Evolutionary conservation across 2,888 invertebrate species (phyloP).

Genomic region (Tenthredo notha): DNA sequence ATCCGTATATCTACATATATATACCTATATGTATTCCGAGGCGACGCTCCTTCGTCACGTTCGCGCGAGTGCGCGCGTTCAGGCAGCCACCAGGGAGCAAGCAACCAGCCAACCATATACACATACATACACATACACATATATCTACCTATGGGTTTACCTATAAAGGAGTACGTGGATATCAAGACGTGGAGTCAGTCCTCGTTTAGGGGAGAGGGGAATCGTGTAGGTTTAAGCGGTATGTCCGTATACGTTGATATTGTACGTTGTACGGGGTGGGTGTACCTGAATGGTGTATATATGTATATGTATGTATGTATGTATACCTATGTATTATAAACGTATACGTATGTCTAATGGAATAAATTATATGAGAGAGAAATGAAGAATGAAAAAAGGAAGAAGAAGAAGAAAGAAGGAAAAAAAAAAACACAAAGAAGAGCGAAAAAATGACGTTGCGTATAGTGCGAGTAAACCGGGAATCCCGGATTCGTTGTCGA

Average conservation of each 20-base stretch:
- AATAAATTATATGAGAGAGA: conserved; percentile 70
- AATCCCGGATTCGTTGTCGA: conserved; percentile 20
- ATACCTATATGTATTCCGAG: conserved; percentile 57
- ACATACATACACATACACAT: neutral
- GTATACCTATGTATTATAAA: neutral
- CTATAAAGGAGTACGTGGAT: conserved; percentile 57
- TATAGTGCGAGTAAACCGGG: neutral
- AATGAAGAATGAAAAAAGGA: conserved; percentile 54
- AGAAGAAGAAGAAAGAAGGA: conserved; percentile 46
- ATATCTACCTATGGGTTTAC: neutral
- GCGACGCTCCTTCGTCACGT: conserved; percentile 75
- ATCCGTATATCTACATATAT: neutral
- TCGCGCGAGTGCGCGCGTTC: conserved; percentile 62
- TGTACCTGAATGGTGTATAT: neutral
- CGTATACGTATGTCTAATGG: neutral
- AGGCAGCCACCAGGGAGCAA: conserved; percentile 16
- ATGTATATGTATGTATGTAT: neutral
- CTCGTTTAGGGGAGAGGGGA: neutral
- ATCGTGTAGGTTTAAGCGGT: neutral
- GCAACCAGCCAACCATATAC: conserved; percentile 50
- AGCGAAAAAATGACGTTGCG: conserved; percentile 39
- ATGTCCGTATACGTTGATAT: conserved; percentile 3
- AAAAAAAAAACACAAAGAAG: neutral
- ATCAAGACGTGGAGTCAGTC: conserved; percentile 51
- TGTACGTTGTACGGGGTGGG: conserved; percentile 1